Conservation (phyloP, 2,888 invertebrate genomes). For the Lithophane socia region DNA sequence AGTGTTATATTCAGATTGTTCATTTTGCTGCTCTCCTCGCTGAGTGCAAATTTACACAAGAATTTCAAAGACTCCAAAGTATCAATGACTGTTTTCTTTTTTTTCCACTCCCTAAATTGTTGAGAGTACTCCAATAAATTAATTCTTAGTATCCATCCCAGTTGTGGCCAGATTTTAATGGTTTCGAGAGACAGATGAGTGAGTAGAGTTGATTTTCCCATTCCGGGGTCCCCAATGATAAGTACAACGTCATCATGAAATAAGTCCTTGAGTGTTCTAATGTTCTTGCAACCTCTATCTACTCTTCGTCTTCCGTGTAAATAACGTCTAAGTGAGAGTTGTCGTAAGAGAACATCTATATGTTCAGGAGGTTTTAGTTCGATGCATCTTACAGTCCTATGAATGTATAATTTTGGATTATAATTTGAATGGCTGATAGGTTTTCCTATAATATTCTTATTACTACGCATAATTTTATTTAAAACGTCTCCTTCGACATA, state of each 20-base stretch:
- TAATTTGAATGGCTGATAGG: conserved; percentile 17
- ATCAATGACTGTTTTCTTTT: background rate
- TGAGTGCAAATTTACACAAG: conserved; percentile 18
- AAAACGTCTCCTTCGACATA: conserved; percentile 35
- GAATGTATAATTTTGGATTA: conserved; percentile 4
- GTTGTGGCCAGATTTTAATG: background rate
- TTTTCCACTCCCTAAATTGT: conserved; percentile 44
- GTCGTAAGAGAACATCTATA: background rate
- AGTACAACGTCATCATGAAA: conserved; percentile 13
- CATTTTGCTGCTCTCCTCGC: background rate
- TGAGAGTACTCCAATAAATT: conserved; percentile 43
- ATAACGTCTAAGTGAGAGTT: background rate
- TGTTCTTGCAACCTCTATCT: background rate
- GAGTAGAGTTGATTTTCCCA: conserved; percentile 62
- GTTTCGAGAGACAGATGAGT: conserved; percentile 50
- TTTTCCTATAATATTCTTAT: conserved; percentile 34
- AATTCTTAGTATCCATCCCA: conserved; percentile 51
- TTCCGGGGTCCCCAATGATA: conserved; percentile 50
- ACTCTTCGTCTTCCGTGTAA: background rate
- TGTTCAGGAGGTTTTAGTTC: background rate
- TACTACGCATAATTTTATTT: conserved; percentile 26
- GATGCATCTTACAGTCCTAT: background rate
- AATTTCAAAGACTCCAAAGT: conserved; percentile 17
- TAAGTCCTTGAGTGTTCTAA: background rate
- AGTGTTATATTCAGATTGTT: conserved; percentile 6